phyloP scores from a whole-genome alignment of 2,113 vertebrate species.

The Scomber scombrus region DNA sequence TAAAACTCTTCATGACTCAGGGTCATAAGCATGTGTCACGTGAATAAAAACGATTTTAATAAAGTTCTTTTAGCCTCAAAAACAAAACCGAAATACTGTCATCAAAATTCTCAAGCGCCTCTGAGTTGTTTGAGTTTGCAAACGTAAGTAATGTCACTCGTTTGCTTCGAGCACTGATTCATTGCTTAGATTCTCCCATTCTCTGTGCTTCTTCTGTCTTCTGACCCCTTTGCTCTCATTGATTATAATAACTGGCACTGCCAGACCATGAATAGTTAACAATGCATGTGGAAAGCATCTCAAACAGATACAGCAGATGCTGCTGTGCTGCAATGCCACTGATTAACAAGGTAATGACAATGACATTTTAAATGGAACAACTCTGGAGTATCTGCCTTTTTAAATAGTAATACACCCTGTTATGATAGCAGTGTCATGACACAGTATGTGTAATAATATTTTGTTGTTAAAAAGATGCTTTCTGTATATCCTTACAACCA shows the following conservation, averaged over 20 bases:
- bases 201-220: slow-evolving; percentile 11
- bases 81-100: background rate
- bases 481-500: background rate
- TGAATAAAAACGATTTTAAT: slow-evolving; percentile 1
- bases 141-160: slow-evolving; percentile 20
- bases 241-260: slow-evolving; percentile 46
- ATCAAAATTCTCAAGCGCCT: background rate
- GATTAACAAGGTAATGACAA: slow-evolving; percentile 38
- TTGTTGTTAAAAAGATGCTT: slow-evolving; percentile 6
- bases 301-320: slow-evolving; percentile 37
- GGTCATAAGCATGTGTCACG: background rate
- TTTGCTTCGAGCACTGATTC: background rate
- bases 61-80: slow-evolving; percentile 6
- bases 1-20: slow-evolving; percentile 1
- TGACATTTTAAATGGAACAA: slow-evolving; percentile 37
- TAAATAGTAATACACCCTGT: slow-evolving; percentile 9
- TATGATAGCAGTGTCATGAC: background rate
- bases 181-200: background rate
- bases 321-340: slow-evolving; percentile 1
- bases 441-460: background rate
- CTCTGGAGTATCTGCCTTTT: slow-evolving; percentile 11
- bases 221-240: slow-evolving; percentile 44
- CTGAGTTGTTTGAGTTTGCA: background rate
- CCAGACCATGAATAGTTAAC: slow-evolving; percentile 65
- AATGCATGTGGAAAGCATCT: slow-evolving; percentile 49